Percentiles rank a stretch among this genome's conserved stretches.
Conservation (phyloP, 2,113 vertebrate species). For the Ctenomys sociabilis region DNA sequence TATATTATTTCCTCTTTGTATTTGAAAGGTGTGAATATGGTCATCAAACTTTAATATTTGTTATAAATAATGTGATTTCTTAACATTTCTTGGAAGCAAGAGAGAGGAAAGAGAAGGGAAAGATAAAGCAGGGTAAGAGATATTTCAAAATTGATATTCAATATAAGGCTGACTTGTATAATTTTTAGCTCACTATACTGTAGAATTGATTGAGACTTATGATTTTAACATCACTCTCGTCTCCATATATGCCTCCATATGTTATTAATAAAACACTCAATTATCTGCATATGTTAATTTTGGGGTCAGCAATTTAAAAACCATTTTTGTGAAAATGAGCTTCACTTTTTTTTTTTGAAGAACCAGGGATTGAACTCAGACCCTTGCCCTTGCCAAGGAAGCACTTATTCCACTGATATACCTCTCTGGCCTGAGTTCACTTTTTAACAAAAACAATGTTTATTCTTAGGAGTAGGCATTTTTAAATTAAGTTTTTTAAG, state of each 20-base stretch:
- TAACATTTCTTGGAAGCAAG: background rate
- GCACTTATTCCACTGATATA: too few relatives aligned
- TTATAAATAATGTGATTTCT: background rate
- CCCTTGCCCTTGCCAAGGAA: too few relatives aligned
- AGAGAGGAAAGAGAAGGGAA: background rate
- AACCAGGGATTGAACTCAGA: too few relatives aligned
- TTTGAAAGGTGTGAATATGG: background rate
- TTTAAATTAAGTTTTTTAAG: too few relatives aligned
- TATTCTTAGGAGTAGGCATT: background rate
- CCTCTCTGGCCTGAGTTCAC: too few relatives aligned
- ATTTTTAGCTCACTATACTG: background rate
- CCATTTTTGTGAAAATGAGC: background rate
- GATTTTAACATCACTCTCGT: background rate
- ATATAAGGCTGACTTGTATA: background rate
- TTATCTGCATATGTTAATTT: constrained; percentile 14
- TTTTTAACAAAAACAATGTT: constrained; percentile 16
- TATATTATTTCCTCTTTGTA: background rate
- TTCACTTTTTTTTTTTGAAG: constrained; percentile 37
- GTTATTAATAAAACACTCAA: constrained; percentile 1
- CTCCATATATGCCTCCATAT: background rate
- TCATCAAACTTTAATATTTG: background rate
- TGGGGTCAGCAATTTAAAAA: background rate
- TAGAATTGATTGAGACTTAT: background rate
- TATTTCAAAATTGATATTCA: background rate
- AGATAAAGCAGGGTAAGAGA: background rate